Percentiles rank a stretch among this genome's conserved stretches.
These are phyloP conservation scores for Harpalus rufipes DNA, from an alignment of 2,888 invertebrate species.

Conservation along the genomic window DNA sequence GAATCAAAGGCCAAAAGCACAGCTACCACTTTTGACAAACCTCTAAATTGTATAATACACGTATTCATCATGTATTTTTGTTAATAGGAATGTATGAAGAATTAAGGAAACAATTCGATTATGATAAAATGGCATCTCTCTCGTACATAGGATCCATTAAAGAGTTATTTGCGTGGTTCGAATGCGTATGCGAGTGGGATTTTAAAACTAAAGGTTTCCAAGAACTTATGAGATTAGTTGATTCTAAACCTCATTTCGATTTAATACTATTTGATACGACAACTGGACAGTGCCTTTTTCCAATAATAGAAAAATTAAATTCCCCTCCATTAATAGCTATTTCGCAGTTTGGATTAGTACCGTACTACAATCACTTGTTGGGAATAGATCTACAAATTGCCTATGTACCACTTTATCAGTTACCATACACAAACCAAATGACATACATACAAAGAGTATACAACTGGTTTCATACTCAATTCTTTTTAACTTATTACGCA, in stretches of 20 bases:
- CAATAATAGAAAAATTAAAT: constrained; percentile 50
- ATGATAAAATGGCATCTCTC: background rate
- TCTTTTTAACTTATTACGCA: constrained; percentile 4
- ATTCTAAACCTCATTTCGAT: constrained; percentile 38
- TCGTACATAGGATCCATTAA: background rate
- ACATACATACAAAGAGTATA: constrained; percentile 36
- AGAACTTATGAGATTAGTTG: constrained; percentile 5
- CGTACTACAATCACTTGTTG: background rate
- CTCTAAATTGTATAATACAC: too few relatives aligned
- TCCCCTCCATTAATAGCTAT: constrained; percentile 43
- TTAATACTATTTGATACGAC: constrained; percentile 56
- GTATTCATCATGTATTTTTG: background rate
- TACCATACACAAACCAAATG: constrained; percentile 62
- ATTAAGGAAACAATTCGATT: background rate
- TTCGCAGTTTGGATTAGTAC: constrained; percentile 28
- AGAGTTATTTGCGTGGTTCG: constrained; percentile 32
- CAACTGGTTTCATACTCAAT: constrained; percentile 34
- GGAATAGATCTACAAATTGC: constrained; percentile 45
- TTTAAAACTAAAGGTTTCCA: constrained; percentile 38
- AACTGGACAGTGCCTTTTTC: constrained; percentile 49
- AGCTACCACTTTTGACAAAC: too few relatives aligned
- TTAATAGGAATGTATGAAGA: constrained; percentile 35
- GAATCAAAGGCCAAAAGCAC: too few relatives aligned
- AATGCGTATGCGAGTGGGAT: background rate
- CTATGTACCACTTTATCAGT: constrained; percentile 34